Percentiles rank a stretch among this genome's conserved stretches.
Conservation (phyloP, 2,113 vertebrate genomes). For the Formicarius rufipectus region DNA sequence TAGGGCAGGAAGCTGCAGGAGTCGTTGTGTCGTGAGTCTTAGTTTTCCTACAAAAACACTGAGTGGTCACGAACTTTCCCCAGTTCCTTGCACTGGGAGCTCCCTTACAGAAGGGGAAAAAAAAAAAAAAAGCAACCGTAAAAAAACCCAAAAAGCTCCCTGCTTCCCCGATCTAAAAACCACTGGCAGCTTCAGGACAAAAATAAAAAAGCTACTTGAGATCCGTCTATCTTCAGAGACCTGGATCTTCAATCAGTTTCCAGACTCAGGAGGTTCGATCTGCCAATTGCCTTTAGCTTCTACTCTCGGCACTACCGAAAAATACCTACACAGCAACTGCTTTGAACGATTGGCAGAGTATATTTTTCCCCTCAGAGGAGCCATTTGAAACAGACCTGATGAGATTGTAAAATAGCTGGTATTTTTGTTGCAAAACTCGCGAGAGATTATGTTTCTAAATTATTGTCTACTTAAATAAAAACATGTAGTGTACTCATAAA, state of each 20-base stretch:
- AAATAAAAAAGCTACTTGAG: not conserved
- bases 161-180: not conserved
- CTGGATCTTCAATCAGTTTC: not conserved
- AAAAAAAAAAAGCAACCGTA: not conserved
- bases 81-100: slow-evolving; percentile 40
- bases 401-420: slow-evolving; percentile 6
- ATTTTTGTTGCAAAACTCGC: slow-evolving; percentile 13
- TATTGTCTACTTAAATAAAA: slow-evolving; percentile 31
- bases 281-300: not conserved
- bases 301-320: not conserved
- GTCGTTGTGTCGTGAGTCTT: slow-evolving; percentile 85
- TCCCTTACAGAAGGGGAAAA: not conserved
- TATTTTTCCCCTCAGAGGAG: not conserved
- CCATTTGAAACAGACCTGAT: slow-evolving; percentile 6
- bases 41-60: slow-evolving; percentile 72
- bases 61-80: slow-evolving; percentile 72
- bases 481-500: not conserved
- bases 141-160: not conserved
- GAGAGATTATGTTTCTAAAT: slow-evolving; percentile 24
- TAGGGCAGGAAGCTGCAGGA: slow-evolving; percentile 89
- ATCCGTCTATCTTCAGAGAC: not conserved
- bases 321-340: not conserved
- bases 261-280: not conserved
- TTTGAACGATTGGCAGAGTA: not conserved
- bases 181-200: not conserved